These are phyloP conservation scores for Drosophila lowei DNA, from an alignment of 1,140 invertebrate species.

Conservation along the genomic window DNA sequence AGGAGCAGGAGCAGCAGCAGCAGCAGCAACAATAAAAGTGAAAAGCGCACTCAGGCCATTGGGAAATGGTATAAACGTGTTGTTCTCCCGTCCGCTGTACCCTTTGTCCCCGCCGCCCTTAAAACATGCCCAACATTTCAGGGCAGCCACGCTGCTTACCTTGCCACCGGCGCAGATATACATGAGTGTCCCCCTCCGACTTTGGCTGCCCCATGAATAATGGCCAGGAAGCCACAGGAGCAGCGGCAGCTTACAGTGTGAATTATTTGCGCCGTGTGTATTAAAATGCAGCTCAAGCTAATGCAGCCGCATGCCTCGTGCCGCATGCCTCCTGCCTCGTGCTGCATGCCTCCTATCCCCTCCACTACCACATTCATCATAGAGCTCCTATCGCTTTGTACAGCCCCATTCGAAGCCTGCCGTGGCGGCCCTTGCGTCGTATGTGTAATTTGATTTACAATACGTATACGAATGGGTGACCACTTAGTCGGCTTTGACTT, in stretches of 20 bases:
- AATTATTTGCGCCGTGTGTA: conserved; percentile 77
- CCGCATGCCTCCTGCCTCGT: conserved; percentile 18
- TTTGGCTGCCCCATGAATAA: conserved; percentile 64
- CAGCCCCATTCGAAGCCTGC: conserved; percentile 11
- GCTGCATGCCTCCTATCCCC: conserved; percentile 5
- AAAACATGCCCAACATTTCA: conserved; percentile 8
- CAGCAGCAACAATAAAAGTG: conserved; percentile 69
- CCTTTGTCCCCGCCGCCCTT: conserved; percentile 32
- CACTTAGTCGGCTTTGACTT: conserved; percentile 28
- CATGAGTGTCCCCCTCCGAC: conserved; percentile 1
- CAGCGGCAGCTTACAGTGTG: conserved; percentile 70
- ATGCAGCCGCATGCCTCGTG: conserved; percentile 27
- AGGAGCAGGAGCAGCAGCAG: conserved; percentile 38
- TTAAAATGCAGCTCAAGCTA: conserved; percentile 74
- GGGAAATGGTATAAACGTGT: conserved; percentile 77
- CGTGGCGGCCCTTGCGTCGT: conserved; percentile 35
- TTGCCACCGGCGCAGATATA: conserved; percentile 30
- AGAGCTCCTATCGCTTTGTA: conserved; percentile 3
- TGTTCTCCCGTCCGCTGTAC: conserved; percentile 20
- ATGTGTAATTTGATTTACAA: conserved; percentile 74
- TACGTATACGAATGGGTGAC: conserved; percentile 26
- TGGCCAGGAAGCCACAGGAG: conserved; percentile 41
- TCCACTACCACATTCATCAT: background rate
- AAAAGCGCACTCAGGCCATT: conserved; percentile 72
- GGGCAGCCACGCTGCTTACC: conserved; percentile 34